Conservation (phyloP, 2,888 invertebrate species). For the Aleiodes testaceus region DNA sequence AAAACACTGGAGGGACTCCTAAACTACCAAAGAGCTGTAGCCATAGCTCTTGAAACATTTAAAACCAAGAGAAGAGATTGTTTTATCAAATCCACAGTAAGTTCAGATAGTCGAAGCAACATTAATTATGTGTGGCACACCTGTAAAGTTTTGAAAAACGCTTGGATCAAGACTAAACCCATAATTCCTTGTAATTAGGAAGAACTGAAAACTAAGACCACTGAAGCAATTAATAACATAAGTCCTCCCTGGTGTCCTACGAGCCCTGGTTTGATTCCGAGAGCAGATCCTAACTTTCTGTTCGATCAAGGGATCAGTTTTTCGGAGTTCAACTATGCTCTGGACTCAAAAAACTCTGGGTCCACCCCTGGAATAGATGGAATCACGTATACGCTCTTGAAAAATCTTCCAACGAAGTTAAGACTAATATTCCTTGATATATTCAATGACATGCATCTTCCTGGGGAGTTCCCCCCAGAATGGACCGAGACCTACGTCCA, state of each 20-base stretch:
- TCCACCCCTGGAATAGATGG: background rate
- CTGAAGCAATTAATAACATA: no score
- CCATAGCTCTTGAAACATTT: background rate
- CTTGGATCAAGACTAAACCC: no score
- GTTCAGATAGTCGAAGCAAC: conserved; percentile 2
- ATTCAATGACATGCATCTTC: background rate
- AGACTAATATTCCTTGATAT: background rate
- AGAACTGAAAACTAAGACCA: no score
- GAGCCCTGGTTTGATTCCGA: conserved; percentile 8
- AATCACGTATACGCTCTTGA: background rate
- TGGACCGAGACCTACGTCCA: conserved; percentile 43
- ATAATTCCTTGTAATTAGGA: no score
- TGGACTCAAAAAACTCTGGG: no score
- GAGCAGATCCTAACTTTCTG: no score
- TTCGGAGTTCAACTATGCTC: no score
- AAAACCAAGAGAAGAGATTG: conserved; percentile 2
- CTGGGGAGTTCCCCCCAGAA: conserved; percentile 16
- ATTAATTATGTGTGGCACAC: background rate
- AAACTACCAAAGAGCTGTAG: conserved; percentile 36
- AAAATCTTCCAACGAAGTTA: background rate
- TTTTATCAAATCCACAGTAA: conserved; percentile 1
- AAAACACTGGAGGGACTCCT: conserved; percentile 28
- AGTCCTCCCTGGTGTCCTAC: no score
- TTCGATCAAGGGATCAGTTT: no score
- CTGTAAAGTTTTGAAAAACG: background rate